These are phyloP conservation scores for Agelastica alni DNA, from an alignment of 2,888 invertebrate genomes.

Conservation along the genomic window DNA sequence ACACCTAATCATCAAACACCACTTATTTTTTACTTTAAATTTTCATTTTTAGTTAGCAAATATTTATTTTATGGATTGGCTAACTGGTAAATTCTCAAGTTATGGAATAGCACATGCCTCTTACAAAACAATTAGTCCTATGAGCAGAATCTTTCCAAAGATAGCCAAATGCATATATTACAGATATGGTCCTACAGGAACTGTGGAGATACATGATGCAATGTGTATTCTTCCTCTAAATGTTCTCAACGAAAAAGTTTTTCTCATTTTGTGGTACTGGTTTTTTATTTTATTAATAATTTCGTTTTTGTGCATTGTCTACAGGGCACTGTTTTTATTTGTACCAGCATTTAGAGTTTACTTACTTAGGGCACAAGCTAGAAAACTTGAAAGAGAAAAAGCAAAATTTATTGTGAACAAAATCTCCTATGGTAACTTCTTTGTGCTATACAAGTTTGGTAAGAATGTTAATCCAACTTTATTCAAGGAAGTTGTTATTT, in stretches of 20 bases:
- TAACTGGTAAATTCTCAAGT: constrained; percentile 65
- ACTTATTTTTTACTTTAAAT: too few species aligned
- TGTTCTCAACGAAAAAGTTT: constrained; percentile 80
- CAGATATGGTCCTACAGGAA: constrained; percentile 65
- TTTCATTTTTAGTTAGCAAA: constrained; percentile 63
- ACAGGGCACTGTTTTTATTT: constrained; percentile 64
- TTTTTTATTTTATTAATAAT: constrained; percentile 66
- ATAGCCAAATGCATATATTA: constrained; percentile 67
- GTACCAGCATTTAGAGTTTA: constrained; percentile 64
- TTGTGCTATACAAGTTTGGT: constrained; percentile 73
- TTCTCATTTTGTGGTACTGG: constrained; percentile 77
- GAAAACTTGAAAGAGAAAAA: constrained; percentile 60
- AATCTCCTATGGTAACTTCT: constrained; percentile 75
- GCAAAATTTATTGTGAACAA: constrained; percentile 58
- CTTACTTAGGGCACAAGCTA: constrained; percentile 66
- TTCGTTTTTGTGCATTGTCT: constrained; percentile 67
- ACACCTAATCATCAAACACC: too few species aligned
- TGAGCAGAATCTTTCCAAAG: constrained; percentile 72
- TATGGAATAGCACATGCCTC: constrained; percentile 63
- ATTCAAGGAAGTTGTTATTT: constrained; percentile 65
- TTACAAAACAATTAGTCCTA: constrained; percentile 59
- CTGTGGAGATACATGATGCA: constrained; percentile 62
- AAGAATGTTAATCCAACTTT: constrained; percentile 75
- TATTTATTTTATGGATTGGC: constrained; percentile 69
- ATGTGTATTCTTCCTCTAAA: constrained; percentile 79